These are phyloP conservation scores for Chrysolina oricalcia DNA, from an alignment of 2,888 invertebrate genomes.

Conservation along the genomic window DNA sequence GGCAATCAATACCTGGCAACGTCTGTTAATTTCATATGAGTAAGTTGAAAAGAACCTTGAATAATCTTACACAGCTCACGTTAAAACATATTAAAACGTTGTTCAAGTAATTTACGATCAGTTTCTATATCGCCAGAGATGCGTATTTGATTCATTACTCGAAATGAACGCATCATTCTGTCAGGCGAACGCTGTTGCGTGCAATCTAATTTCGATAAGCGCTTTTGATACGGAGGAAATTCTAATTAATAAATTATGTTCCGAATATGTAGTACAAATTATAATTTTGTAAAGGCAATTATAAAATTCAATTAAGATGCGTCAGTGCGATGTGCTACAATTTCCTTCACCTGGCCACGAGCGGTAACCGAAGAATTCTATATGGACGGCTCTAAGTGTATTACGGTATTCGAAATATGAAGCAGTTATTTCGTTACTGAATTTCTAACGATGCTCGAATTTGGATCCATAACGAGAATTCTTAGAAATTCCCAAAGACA, in stretches of 20 bases:
- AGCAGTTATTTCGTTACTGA: too few species aligned
- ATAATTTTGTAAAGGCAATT: constrained; percentile 52
- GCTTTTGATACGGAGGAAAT: constrained; percentile 2
- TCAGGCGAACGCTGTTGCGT: constrained; percentile 7
- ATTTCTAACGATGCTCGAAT: too few species aligned
- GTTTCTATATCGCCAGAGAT: neutral
- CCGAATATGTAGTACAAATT: constrained; percentile 45
- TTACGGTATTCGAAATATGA: too few species aligned
- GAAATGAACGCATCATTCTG: neutral
- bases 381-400: too few species aligned
- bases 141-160: neutral
- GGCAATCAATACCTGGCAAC: too few species aligned
- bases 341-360: constrained; percentile 51
- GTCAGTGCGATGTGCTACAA: constrained; percentile 43
- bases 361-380: neutral
- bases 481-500: too few species aligned
- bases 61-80: too few species aligned
- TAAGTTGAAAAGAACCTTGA: too few species aligned
- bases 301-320: constrained; percentile 58
- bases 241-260: constrained; percentile 20
- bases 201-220: constrained; percentile 24
- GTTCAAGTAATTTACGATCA: neutral
- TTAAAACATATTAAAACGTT: too few species aligned
- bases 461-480: too few species aligned
- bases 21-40: too few species aligned